Percentiles rank a stretch among this genome's conserved stretches.
These are phyloP conservation scores for Ceraclea dissimilis DNA, from an alignment of 2,888 invertebrate genomes.

Conservation along the genomic window DNA sequence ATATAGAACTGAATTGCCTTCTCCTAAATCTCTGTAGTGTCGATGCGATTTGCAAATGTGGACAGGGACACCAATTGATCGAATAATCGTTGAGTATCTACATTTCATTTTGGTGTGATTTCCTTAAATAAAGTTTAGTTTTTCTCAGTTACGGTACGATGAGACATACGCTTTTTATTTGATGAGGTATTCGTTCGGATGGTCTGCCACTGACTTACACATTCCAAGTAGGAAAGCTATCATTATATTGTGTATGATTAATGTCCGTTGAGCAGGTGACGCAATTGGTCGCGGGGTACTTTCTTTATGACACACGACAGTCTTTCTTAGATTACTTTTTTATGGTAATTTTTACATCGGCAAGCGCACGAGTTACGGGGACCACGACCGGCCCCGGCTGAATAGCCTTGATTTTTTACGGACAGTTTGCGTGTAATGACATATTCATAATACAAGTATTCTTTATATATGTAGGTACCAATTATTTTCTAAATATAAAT, in stretches of 20 bases:
- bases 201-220: not conserved
- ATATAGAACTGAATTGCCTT: too few relatives aligned
- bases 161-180: too few relatives aligned
- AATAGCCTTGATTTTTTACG: conserved; percentile 18
- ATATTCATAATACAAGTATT: conserved; percentile 3
- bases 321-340: conserved; percentile 24
- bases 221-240: conserved; percentile 32
- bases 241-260: conserved; percentile 49
- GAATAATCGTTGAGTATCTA: too few relatives aligned
- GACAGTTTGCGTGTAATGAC: conserved; percentile 16
- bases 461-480: not conserved
- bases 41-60: too few relatives aligned
- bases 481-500: too few relatives aligned
- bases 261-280: conserved; percentile 35
- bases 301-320: conserved; percentile 26
- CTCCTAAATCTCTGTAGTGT: too few relatives aligned
- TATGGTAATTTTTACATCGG: conserved; percentile 22
- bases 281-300: conserved; percentile 26
- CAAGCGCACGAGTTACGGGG: conserved; percentile 4
- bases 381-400: conserved; percentile 3
- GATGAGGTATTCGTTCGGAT: too few relatives aligned
- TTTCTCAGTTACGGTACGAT: too few relatives aligned
- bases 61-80: too few relatives aligned
- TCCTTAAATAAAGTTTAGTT: too few relatives aligned
- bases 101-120: too few relatives aligned